Evolutionary conservation across 2,113 vertebrate genomes (phyloP).

Genomic region (Mungos mungo): DNA sequence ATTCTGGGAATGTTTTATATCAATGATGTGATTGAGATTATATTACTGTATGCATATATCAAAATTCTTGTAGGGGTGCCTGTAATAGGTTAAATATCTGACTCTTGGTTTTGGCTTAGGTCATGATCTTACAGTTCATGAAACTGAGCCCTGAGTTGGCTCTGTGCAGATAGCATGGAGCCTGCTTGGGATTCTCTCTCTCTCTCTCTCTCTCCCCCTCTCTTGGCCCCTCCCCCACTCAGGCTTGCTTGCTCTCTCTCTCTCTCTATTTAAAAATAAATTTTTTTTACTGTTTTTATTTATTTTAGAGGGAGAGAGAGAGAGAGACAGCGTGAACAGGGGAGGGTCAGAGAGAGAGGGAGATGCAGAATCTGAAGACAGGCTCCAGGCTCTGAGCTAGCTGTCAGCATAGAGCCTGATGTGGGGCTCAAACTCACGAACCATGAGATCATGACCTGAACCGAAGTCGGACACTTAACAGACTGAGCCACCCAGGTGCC

Average conservation of each 20-base stretch:
- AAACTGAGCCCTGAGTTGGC: background rate
- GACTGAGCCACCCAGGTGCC: too few species aligned
- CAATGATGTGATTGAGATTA: background rate
- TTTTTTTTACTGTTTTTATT: too few species aligned
- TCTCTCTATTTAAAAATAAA: background rate
- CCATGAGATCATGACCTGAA: too few species aligned
- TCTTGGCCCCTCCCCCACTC: background rate
- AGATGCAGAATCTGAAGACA: too few species aligned
- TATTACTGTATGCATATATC: background rate
- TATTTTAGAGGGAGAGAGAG: too few species aligned
- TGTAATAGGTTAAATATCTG: background rate
- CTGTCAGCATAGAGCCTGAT: too few species aligned
- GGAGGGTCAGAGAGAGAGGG: too few species aligned
- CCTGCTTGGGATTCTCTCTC: background rate
- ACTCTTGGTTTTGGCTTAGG: background rate
- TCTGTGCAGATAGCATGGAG: background rate
- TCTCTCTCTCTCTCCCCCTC: background rate
- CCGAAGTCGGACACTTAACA: too few species aligned
- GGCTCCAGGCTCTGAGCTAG: too few species aligned
- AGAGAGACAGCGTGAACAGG: too few species aligned
- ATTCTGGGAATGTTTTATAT: slow-evolving; percentile 19
- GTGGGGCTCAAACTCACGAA: too few species aligned
- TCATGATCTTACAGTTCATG: background rate
- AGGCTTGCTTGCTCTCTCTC: background rate
- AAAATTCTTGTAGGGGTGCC: background rate